Conservation (phyloP, 2,888 invertebrate species). For the Pandemis cinnamomeana region DNA sequence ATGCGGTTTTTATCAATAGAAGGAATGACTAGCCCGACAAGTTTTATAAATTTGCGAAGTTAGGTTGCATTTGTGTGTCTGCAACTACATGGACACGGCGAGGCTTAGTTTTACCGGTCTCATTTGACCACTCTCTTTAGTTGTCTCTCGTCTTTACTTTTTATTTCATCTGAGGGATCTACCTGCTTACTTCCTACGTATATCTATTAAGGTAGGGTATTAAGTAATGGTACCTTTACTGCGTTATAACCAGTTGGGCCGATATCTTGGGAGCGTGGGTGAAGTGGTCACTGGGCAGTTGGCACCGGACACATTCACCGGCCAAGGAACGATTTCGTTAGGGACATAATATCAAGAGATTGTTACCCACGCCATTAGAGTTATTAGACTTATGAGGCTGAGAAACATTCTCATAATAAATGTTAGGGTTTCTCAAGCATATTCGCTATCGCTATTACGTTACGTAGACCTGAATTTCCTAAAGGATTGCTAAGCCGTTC, state of each 20-base stretch:
- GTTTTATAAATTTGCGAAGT: too few species aligned
- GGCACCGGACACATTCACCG: slow-evolving; percentile 8
- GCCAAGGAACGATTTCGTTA: slow-evolving; percentile 30
- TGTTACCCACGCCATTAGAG: neutral
- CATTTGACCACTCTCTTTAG: too few species aligned
- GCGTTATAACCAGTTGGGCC: slow-evolving; percentile 35
- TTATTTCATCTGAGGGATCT: neutral
- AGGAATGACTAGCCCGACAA: too few species aligned
- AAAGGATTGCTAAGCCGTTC: too few species aligned
- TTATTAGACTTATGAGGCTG: neutral
- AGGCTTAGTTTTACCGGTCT: too few species aligned
- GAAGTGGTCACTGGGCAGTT: slow-evolving; percentile 21
- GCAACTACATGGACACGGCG: too few species aligned
- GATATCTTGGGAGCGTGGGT: slow-evolving; percentile 24
- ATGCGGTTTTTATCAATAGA: too few species aligned
- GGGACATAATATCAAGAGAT: slow-evolving; percentile 26
- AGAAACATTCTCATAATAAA: neutral
- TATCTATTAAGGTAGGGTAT: slow-evolving; percentile 10
- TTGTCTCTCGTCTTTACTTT: too few species aligned
- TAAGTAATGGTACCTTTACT: slow-evolving; percentile 18
- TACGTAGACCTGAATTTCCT: too few species aligned
- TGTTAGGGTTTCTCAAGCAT: neutral
- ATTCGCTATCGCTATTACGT: too few species aligned
- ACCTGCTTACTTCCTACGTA: slow-evolving; percentile 18
- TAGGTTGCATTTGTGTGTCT: too few species aligned